Evolutionary conservation across 2,888 invertebrate species (phyloP), one percentile per base, ranked within the genome.

Genomic region (Leucophora obtusa): DNA sequence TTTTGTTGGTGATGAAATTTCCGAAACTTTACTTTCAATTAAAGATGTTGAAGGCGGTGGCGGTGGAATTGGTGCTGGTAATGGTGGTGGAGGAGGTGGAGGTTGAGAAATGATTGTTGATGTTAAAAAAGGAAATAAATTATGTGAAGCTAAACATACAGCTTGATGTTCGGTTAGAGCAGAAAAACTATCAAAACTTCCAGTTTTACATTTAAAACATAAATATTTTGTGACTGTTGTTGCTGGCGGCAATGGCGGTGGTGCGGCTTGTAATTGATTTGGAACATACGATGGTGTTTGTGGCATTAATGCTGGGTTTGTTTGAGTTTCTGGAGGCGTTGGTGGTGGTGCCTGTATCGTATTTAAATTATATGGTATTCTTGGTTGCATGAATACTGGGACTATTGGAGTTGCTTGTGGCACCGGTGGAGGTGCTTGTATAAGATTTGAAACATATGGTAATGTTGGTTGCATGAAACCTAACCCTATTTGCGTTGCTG

Each of bases 131-230:
- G 78, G 72, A 51, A 79, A 68, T 18, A 69, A 72, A 53, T 56
- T 74, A 38, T 81, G 81, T 58, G 76, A 72, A 7, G 78, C 79
- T 59, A 86, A 91, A 87, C 95, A 95, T 71, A 92, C 91, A 69
- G 92, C 90, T 86, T 94, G 93, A 89, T 95, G 95, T 83, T 94
- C 94, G 86, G 94, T 94, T 60, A 95, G 90, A 89, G 92, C 92
- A 43, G 92, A 92, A 82, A 94, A 90, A 11, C 93, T 93, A 83
- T 93, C 93, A 88, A 94, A 94, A 74, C 93, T 93, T 84, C 93
- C 92, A 50, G 92, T 92, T 86, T 93, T 93, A 90, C 96, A 96
- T 88, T 94, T 95, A 54, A 93, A 92, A 87, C 96, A 96, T 93
- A 89, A 69, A 78, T 81, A 85, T 70, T 83, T 84, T 38, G 82